A percentile compares a stretch with the other conserved stretches of the same genome.
Evolutionary conservation across 1,140 invertebrate genomes (phyloP).

Genomic region (Nylanderia fulva): DNA sequence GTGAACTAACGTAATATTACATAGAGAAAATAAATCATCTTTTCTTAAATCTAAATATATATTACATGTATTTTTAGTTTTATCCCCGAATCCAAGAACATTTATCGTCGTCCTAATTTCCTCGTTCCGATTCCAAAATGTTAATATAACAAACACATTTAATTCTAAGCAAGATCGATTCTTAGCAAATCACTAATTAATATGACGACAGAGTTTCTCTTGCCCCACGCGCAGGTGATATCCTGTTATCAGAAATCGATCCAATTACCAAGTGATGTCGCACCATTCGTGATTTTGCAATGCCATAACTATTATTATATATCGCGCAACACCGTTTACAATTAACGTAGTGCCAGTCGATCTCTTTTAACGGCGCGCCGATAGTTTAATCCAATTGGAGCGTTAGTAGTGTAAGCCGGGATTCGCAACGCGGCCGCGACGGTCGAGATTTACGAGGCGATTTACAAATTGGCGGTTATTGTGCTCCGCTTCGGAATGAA

Average conservation of each 20-base stretch:
- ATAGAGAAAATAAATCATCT: too few relatives aligned
- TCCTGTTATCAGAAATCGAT: not conserved
- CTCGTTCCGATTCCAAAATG: not conserved
- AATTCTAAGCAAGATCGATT: not conserved
- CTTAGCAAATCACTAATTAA: slow-evolving; percentile 2
- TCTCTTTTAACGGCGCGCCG: slow-evolving; percentile 71
- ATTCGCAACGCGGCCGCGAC: slow-evolving; percentile 38
- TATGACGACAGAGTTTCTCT: not conserved
- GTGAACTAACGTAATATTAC: not conserved
- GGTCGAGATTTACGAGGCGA: slow-evolving; percentile 84
- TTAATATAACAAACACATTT: not conserved
- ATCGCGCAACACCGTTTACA: slow-evolving; percentile 55
- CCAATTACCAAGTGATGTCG: slow-evolving; percentile 21
- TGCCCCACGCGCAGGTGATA: not conserved
- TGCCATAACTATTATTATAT: slow-evolving; percentile 30
- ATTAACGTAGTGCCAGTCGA: slow-evolving; percentile 31
- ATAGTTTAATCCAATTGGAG: slow-evolving; percentile 82
- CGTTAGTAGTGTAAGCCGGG: slow-evolving; percentile 44
- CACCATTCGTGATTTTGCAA: not conserved
- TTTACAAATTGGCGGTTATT: slow-evolving; percentile 86
- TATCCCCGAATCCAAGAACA: not conserved
- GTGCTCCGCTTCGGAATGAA: slow-evolving; percentile 83
- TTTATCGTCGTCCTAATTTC: not conserved
- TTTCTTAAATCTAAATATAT: not conserved
- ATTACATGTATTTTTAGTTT: not conserved